Evolutionary conservation across 2,888 invertebrate species (phyloP).

Genomic region (Tanypteryx hageni): DNA sequence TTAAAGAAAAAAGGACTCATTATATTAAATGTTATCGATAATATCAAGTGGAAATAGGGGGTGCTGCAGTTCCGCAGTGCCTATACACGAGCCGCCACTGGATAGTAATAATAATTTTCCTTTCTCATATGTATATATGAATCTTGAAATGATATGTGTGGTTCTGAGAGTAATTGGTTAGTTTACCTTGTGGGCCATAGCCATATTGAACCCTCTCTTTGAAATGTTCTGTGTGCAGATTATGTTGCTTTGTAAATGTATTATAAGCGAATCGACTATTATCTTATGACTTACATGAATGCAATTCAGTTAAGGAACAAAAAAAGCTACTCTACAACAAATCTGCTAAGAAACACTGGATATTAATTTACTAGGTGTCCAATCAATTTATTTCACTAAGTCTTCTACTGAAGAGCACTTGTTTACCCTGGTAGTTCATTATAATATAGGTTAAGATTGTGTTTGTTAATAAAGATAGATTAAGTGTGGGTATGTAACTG

Average conservation of each 20-base stretch:
- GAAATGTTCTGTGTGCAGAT: slow-evolving; percentile 54
- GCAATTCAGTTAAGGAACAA: slow-evolving; percentile 60
- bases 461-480: slow-evolving; percentile 52
- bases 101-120: slow-evolving; percentile 3
- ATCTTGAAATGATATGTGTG: slow-evolving; percentile 36
- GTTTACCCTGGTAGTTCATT: slow-evolving; percentile 56
- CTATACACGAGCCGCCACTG: too few relatives aligned
- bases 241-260: slow-evolving; percentile 47
- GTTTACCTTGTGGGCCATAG: slow-evolving; percentile 51
- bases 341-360: slow-evolving; percentile 59
- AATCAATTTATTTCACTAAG: slow-evolving; percentile 62
- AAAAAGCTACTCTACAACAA: slow-evolving; percentile 57
- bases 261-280: slow-evolving; percentile 46
- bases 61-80: too few relatives aligned
- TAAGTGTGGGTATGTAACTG: too few relatives aligned
- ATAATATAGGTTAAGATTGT: slow-evolving; percentile 25
- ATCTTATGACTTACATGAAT: slow-evolving; percentile 61
- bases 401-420: slow-evolving; percentile 60
- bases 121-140: slow-evolving; percentile 34
- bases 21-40: too few relatives aligned
- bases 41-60: too few relatives aligned
- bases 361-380: slow-evolving; percentile 35
- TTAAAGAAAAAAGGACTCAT: too few relatives aligned
- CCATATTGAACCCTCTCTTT: slow-evolving; percentile 39
- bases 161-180: slow-evolving; percentile 35